Conservation (phyloP, 2,797 vertebrate species). For the Acanthurus lineatus region DNA sequence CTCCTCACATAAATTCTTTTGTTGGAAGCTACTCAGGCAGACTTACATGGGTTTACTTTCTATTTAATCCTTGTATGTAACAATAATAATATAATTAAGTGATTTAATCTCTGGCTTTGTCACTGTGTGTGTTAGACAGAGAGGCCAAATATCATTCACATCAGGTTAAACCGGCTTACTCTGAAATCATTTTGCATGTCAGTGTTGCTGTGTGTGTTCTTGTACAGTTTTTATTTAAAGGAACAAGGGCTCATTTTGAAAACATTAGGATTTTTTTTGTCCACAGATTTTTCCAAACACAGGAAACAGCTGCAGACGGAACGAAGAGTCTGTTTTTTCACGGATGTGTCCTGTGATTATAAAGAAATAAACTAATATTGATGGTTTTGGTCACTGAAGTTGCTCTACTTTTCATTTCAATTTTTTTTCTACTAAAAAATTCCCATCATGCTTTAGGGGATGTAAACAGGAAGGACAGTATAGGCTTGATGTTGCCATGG, state of each 20-base stretch:
- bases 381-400: background rate
- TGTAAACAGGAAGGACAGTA: background rate
- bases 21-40: too few species aligned
- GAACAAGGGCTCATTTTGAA: background rate
- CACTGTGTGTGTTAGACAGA: background rate
- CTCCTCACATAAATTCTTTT: too few species aligned
- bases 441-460: slow-evolving; percentile 1
- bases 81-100: too few species aligned
- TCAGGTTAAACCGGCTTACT: background rate
- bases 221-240: background rate
- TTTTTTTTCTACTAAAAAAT: background rate
- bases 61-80: too few species aligned
- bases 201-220: background rate
- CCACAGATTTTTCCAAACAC: background rate
- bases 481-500: background rate
- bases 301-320: background rate
- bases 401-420: background rate
- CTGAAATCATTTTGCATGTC: background rate
- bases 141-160: too few species aligned
- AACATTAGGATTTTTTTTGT: background rate
- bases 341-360: too few species aligned
- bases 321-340: too few species aligned
- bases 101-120: background rate
- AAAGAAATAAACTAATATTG: background rate
- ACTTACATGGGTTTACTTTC: too few species aligned